A percentile compares a stretch with the other conserved stretches of the same genome.
These are phyloP conservation scores for Porites lutea DNA, from an alignment of 64 coral and sea anemone species.

Conservation along the genomic window DNA sequence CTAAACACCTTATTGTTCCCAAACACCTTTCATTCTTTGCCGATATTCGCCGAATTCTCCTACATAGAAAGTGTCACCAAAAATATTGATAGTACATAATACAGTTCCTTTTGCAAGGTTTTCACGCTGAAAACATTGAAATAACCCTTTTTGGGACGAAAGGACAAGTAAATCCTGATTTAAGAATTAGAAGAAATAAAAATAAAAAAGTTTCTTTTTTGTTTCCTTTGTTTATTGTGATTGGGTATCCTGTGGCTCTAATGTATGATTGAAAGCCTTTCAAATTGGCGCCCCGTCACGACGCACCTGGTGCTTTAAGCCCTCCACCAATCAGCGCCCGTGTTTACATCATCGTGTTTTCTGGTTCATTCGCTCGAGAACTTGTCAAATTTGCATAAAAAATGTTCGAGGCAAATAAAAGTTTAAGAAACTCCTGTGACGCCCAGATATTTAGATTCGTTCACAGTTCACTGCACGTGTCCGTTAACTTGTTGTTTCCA, in stretches of 20 bases:
- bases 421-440: not conserved
- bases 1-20: not conserved
- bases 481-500: conserved; percentile 10
- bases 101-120: too few relatives aligned
- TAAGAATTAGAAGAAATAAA: too few relatives aligned
- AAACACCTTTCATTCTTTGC: not conserved
- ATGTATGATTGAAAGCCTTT: conserved; percentile 7
- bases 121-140: too few relatives aligned
- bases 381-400: conserved; percentile 40
- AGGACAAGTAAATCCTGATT: too few relatives aligned
- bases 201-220: too few relatives aligned
- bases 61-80: too few relatives aligned
- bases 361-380: not conserved
- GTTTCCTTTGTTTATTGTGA: not conserved
- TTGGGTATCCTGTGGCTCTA: not conserved
- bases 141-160: too few relatives aligned
- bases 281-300: conserved; percentile 36
- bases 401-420: conserved; percentile 26
- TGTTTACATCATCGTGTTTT: conserved; percentile 21
- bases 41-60: not conserved
- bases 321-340: not conserved
- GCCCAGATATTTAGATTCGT: conserved; percentile 8
- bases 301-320: conserved; percentile 14
- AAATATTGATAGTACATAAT: too few relatives aligned
- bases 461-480: conserved; percentile 46